phyloP scores from a whole-genome alignment of 1,140 invertebrate species.

The Trinorchestia longiramus region DNA sequence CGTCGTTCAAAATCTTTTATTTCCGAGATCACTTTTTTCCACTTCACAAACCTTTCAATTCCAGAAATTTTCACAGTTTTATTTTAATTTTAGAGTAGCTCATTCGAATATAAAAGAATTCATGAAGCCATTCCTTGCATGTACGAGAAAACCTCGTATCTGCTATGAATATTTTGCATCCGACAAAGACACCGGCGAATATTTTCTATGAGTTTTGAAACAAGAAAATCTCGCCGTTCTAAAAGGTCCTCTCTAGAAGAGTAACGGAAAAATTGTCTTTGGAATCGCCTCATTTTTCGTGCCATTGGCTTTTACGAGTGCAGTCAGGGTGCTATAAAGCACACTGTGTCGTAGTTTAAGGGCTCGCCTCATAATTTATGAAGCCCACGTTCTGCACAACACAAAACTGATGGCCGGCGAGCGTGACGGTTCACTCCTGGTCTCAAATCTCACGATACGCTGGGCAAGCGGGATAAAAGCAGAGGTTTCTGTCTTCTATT shows the following conservation, averaged over 20 bases:
- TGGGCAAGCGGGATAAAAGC: not conserved
- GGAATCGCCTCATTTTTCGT: constrained; percentile 6
- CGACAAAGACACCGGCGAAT: not conserved
- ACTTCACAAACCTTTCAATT: not conserved
- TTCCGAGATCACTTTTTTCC: not conserved
- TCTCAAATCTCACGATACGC: not conserved
- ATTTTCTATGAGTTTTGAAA: not conserved
- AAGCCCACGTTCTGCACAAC: not conserved
- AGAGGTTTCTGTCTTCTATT: not conserved
- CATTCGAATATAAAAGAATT: not conserved
- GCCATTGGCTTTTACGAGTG: constrained; percentile 6
- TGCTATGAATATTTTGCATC: not conserved
- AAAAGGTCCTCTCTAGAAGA: not conserved
- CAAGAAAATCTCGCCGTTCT: not conserved
- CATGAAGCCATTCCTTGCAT: not conserved
- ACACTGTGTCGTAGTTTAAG: constrained; percentile 7
- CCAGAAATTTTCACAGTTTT: not conserved
- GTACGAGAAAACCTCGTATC: not conserved
- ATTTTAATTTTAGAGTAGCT: not conserved
- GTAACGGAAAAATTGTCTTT: not conserved
- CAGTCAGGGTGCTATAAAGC: constrained; percentile 6
- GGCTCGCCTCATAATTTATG: not conserved
- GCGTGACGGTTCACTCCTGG: not conserved
- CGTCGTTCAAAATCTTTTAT: not conserved
- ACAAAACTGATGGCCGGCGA: not conserved